phyloP scores from a whole-genome alignment of 2,113 vertebrate species.

The Oncorhynchus nerka region DNA sequence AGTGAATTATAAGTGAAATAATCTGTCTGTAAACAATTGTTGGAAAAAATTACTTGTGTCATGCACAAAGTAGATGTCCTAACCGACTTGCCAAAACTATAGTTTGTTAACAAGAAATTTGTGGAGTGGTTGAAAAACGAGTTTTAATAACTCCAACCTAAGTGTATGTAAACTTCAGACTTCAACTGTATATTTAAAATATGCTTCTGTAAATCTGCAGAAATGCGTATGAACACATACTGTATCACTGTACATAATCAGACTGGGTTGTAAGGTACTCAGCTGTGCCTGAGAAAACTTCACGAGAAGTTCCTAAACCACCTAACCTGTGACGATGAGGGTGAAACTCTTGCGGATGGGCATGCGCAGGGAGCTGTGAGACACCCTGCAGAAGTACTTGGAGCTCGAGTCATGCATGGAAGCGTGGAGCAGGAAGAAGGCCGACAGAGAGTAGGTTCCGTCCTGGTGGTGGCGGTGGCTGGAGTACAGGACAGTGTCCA shows the following conservation, averaged over 20 bases:
- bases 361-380: constrained; percentile 64
- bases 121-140: too few relatives aligned
- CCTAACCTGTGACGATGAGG: constrained; percentile 66
- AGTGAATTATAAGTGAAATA: too few relatives aligned
- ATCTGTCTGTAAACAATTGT: too few relatives aligned
- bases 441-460: constrained; percentile 69
- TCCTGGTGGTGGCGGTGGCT: constrained; percentile 69
- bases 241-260: background rate
- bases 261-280: too few relatives aligned
- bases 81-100: too few relatives aligned
- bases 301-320: too few relatives aligned
- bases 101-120: too few relatives aligned
- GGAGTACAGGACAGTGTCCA: constrained; percentile 68
- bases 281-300: too few relatives aligned
- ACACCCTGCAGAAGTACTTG: constrained; percentile 70
- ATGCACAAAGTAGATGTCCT: too few relatives aligned
- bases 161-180: too few relatives aligned
- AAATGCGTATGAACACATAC: background rate
- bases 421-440: constrained; percentile 70
- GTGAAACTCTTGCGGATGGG: constrained; percentile 72
- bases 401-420: constrained; percentile 48
- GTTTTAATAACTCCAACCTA: too few relatives aligned
- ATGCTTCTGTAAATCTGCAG: background rate
- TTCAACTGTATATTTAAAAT: background rate
- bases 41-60: too few relatives aligned